phyloP scores from a whole-genome alignment of 2,888 invertebrate species.

The Platycheirus rosarum region DNA sequence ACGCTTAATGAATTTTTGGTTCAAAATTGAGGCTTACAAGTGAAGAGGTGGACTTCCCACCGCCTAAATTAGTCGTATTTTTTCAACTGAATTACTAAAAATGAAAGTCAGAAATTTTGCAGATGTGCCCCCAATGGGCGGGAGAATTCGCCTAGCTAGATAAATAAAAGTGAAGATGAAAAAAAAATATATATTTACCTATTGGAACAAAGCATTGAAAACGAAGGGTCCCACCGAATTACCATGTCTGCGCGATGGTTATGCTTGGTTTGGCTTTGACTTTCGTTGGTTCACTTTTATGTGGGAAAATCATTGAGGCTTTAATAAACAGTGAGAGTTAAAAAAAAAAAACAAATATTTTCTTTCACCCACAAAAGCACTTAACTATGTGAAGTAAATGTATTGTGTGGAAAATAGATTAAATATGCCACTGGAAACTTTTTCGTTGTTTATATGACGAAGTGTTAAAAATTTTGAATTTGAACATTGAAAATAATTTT shows the following conservation, averaged over 20 bases:
- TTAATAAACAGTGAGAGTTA: conserved; percentile 43
- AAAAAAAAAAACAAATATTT: neutral
- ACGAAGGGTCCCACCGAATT: neutral
- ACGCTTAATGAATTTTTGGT: conserved; percentile 9
- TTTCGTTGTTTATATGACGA: neutral
- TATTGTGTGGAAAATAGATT: conserved; percentile 14
- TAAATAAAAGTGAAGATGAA: conserved; percentile 30
- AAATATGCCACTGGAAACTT: conserved; percentile 26
- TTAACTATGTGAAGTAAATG: conserved; percentile 22
- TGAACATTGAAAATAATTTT: too few relatives aligned
- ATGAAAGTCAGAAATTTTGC: conserved; percentile 19
- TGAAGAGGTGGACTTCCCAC: neutral
- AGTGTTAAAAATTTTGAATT: too few relatives aligned
- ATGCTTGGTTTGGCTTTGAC: conserved; percentile 35
- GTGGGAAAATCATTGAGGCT: conserved; percentile 31
- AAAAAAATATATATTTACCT: conserved; percentile 12
- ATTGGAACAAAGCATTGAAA: neutral
- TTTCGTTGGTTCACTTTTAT: conserved; percentile 29
- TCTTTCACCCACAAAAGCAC: neutral
- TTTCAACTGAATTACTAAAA: conserved; percentile 7
- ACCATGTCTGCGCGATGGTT: conserved; percentile 6
- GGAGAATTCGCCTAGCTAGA: neutral
- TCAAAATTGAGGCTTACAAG: neutral
- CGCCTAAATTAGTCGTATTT: neutral
- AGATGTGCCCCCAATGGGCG: neutral